A percentile compares a stretch with the other conserved stretches of the same genome.
These are phyloP conservation scores for Myiagra hebetior DNA, from an alignment of 2,113 vertebrate species.

Conservation along the genomic window DNA sequence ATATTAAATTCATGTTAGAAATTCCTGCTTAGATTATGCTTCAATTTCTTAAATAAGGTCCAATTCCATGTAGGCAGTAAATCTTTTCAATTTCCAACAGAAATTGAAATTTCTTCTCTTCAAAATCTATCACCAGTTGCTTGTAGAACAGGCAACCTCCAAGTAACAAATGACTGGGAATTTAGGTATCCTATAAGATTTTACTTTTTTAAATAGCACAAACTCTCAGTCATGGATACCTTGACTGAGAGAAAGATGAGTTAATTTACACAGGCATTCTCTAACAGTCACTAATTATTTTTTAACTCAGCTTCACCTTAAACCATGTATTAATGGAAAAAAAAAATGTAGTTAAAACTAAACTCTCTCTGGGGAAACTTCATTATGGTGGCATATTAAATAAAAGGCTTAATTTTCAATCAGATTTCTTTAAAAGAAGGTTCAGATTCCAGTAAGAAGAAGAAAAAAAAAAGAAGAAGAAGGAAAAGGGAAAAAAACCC, in stretches of 20 bases:
- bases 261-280: neutral
- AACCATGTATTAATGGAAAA: neutral
- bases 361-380: neutral
- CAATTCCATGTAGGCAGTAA: neutral
- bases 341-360: neutral
- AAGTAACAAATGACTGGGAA: neutral
- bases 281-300: neutral
- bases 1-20: rapidly evolving
- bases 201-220: neutral
- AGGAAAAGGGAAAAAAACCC: neutral
- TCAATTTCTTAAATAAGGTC: neutral
- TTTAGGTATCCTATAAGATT: neutral
- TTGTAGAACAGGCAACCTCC: neutral
- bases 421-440: neutral
- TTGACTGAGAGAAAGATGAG: neutral
- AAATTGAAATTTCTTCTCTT: neutral
- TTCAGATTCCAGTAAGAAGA: neutral
- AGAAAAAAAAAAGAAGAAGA: too few species aligned
- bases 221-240: neutral
- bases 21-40: neutral
- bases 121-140: neutral
- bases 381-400: neutral
- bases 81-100: neutral
- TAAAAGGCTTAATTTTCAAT: neutral
- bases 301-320: neutral